Percentiles rank a stretch among this genome's conserved stretches.
Conservation (phyloP, 2,888 invertebrate genomes). For the Scaptomyza tumidula region DNA sequence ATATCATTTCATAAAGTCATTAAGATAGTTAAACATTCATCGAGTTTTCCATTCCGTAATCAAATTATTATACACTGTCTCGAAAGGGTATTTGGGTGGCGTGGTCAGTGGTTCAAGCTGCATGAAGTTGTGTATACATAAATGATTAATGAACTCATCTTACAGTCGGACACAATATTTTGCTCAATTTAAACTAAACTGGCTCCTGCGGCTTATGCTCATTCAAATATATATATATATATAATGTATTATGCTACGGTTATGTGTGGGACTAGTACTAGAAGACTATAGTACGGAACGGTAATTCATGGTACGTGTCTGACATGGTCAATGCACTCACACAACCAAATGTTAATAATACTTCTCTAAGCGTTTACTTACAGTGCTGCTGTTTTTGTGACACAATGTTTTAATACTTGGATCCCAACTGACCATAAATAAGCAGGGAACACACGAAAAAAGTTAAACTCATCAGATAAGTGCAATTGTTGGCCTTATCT, state of each 20-base stretch:
- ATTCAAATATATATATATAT: constrained; percentile 14
- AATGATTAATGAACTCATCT: constrained; percentile 70
- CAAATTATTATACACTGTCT: not conserved
- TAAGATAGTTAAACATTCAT: too few relatives aligned
- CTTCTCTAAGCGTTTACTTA: constrained; percentile 16
- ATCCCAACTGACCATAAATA: constrained; percentile 54
- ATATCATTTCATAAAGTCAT: too few relatives aligned
- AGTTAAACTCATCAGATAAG: constrained; percentile 56
- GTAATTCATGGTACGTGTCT: constrained; percentile 10
- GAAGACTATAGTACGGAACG: not conserved
- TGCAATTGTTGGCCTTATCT: constrained; percentile 31
- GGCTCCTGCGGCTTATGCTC: constrained; percentile 22
- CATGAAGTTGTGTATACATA: constrained; percentile 66
- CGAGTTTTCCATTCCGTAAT: too few relatives aligned
- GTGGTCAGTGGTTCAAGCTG: constrained; percentile 26
- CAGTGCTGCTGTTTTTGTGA: constrained; percentile 22
- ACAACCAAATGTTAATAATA: not conserved
- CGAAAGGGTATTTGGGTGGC: not conserved
- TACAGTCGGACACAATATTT: constrained; percentile 19
- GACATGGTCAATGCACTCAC: constrained; percentile 8
- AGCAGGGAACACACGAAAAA: constrained; percentile 10
- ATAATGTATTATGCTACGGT: not conserved
- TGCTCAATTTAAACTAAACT: constrained; percentile 21
- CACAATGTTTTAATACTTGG: constrained; percentile 65
- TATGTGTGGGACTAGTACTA: too few relatives aligned